Base-by-base conservation (phyloP, 2,113 vertebrate species). In the Tetrax tetrax region DNA sequence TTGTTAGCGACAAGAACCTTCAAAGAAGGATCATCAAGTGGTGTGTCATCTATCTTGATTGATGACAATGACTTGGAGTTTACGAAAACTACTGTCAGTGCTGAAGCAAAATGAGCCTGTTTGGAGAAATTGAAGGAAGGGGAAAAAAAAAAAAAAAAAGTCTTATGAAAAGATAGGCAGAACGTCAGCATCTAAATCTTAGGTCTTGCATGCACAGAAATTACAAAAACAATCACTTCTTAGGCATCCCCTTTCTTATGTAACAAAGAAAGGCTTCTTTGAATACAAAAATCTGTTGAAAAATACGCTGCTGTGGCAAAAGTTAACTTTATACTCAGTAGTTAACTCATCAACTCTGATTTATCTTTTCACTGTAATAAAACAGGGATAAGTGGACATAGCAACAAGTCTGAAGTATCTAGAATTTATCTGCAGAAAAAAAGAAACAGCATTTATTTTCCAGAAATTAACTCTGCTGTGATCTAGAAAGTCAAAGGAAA, bases 1-100 rank as follows among this genome's bases (percentile, higher is more conserved):
- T 98, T 99, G 96, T 98, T 98, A 71, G 98, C 98, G 59, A 99
- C 98, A 28, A 99, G 98, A 87, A 99, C 98, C 83, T 99, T 99
- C 91, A 99, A 89, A 27, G 98, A 98, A 85, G 98, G 98, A 94
- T 99, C 98, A 91, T 99, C 98, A 56, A 98, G 97, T 7, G 98
- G 98, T 7, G 98, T 98, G 80, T 98, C 98, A 95, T 99, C 98
- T 38, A 98, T 97, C 97, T 98, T 99, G 95, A 99, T 97, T 10
- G 98, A 99, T 8, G 98, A 98, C 24, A 99, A 96, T 1, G 98
- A 99, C 94, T 98, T 99, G 28, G 98, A 99, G 95, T 98, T 99
- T 51, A 98, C 98, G 97, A 99, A 99, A 91, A 99, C 98, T 54
- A 99, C 98, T 9, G 98, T 99, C 82, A 99, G 95, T 5, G 98